Conservation (phyloP, 2,888 invertebrate species). For the Heliconius erato region DNA sequence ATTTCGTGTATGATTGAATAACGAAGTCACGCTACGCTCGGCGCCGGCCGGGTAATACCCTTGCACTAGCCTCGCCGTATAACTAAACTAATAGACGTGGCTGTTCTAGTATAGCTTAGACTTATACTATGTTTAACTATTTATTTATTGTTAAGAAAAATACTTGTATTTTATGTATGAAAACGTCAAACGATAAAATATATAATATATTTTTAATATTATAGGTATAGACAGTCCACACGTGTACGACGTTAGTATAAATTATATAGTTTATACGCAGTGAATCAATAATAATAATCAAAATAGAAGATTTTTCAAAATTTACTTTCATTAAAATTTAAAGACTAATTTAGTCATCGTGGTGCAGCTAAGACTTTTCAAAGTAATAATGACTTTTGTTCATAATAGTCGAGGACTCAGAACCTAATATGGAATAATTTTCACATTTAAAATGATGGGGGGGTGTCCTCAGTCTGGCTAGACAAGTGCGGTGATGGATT, state of each 20-base stretch:
- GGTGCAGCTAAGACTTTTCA: neutral
- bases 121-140: constrained; percentile 13
- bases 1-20: constrained; percentile 69
- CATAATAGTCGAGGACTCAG: neutral
- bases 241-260: constrained; percentile 36
- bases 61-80: constrained; percentile 2
- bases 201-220: neutral
- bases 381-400: neutral
- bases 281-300: constrained; percentile 26
- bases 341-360: neutral
- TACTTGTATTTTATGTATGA: neutral
- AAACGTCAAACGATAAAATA: neutral
- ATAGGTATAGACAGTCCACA: constrained; percentile 20
- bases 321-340: no score
- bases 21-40: constrained; percentile 69
- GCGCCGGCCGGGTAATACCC: constrained; percentile 59
- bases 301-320: no score
- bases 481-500: constrained; percentile 21
- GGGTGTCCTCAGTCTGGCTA: constrained; percentile 6
- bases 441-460: constrained; percentile 2
- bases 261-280: constrained; percentile 35
- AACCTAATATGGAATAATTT: constrained; percentile 6
- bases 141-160: neutral
- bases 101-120: neutral
- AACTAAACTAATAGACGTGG: constrained; percentile 13